Base-by-base conservation (phyloP, 2,797 vertebrate species). In the Oreochromis grahami region DNA sequence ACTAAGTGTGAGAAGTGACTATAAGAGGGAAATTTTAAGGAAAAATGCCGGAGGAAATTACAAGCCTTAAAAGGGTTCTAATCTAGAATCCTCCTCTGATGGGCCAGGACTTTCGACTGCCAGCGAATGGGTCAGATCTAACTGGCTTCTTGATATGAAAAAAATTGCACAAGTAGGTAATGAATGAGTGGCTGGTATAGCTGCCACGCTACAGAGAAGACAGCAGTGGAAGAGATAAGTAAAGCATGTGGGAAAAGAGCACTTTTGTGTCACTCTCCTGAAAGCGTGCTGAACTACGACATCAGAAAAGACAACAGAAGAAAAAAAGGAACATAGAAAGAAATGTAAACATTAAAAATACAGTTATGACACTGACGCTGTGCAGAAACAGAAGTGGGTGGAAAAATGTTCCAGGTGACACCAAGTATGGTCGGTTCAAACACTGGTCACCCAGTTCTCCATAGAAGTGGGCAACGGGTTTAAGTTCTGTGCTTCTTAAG, bases 11-110 rank as follows among this genome's bases (percentile, higher is more conserved):
- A 93, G 84, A 77, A 83, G 87, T 81, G 87, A 87, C 70, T 84
- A 82, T 77, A 78, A 81, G 85, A 74, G 56, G 84, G 78, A 86
- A 86, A 85, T 85, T 93, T 93, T 83, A 81, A 87, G 51, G 51
- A 70, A 65, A 84, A 88, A 86, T 51, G 86, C 85, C 89, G 12
- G 68, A 81, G 88, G 92, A 94, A 92, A 91, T 94, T 89, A 91
- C 90, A 87, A 85, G 86, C 7, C 82, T 87, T 91, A 90, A 93
- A 95, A 92, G 79, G 82, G 11, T 82, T 84, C 85, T 87, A 70
- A 92, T 93, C 94, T 86, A 14, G 76, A 85, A 50, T 60, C 45
- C 55, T 56, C 45, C 65, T 48, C 5, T 74, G n/a, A 70, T 68
- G 24, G 68, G 55, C 24, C 48, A 5, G 2, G 24, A 63, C 63